These are phyloP conservation scores for Dreissena polymorpha DNA, from an alignment of 1,140 invertebrate species.

Conservation along the genomic window DNA sequence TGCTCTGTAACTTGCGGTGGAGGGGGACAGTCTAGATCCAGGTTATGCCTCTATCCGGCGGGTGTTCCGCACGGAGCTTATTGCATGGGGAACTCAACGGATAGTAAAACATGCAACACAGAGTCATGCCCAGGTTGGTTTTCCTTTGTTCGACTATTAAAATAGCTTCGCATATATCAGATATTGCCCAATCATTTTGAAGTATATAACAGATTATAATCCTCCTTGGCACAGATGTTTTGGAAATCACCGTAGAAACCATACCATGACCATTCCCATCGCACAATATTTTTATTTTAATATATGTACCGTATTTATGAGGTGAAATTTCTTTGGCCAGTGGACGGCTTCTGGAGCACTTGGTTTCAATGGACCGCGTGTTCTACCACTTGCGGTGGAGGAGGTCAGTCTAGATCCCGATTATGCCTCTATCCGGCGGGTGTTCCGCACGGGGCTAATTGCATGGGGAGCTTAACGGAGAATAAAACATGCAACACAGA, in stretches of 20 bases:
- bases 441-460: slow-evolving; percentile 63
- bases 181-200: too few relatives aligned
- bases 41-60: slow-evolving; percentile 20
- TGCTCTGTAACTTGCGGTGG: slow-evolving; percentile 64
- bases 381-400: slow-evolving; percentile 62
- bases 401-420: slow-evolving; percentile 53
- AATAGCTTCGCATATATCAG: too few relatives aligned
- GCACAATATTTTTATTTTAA: too few relatives aligned
- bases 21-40: slow-evolving; percentile 53
- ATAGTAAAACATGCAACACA: slow-evolving; percentile 6
- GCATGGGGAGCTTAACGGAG: background rate
- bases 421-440: slow-evolving; percentile 10
- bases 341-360: slow-evolving; percentile 61
- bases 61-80: slow-evolving; percentile 65
- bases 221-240: too few relatives aligned
- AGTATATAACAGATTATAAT: too few relatives aligned
- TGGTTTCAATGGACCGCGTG: slow-evolving; percentile 65
- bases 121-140: slow-evolving; percentile 38
- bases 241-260: too few relatives aligned
- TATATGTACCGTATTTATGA: too few relatives aligned
- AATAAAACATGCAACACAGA: slow-evolving; percentile 4
- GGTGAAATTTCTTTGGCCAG: too few relatives aligned
- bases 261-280: too few relatives aligned
- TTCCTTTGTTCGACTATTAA: too few relatives aligned
- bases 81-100: slow-evolving; percentile 5